phyloP scores from a whole-genome alignment of 2,113 vertebrate genomes.

The Sceloporus tristichus region DNA sequence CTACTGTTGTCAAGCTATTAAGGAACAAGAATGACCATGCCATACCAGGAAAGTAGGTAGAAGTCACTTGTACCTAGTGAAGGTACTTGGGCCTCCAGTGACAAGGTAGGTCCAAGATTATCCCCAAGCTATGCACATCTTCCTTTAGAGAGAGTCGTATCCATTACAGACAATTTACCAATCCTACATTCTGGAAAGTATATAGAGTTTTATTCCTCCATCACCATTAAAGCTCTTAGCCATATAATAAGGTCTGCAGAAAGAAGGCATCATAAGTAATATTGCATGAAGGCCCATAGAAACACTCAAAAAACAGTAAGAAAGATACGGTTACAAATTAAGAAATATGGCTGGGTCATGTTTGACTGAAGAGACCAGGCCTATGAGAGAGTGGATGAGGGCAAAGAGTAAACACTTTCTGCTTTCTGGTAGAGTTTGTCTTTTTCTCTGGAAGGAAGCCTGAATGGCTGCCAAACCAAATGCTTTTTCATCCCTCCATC shows the following conservation, averaged over 20 bases:
- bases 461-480: slow-evolving; percentile 1
- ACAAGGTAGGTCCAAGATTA: too few relatives aligned
- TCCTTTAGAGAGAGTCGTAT: too few relatives aligned
- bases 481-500: slow-evolving; percentile 41
- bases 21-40: too few relatives aligned
- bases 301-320: accelerated
- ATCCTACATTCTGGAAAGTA: not conserved
- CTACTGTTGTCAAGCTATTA: too few relatives aligned
- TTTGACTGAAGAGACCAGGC: slow-evolving; percentile 33
- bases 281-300: slow-evolving; percentile 6
- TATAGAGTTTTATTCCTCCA: not conserved
- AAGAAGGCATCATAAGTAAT: slow-evolving; percentile 55
- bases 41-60: too few relatives aligned
- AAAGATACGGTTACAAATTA: not conserved
- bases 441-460: slow-evolving; percentile 49
- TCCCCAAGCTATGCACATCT: too few relatives aligned
- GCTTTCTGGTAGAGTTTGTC: slow-evolving; percentile 27
- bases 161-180: too few relatives aligned
- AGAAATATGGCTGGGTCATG: not conserved
- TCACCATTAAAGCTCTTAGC: not conserved
- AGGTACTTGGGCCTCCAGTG: too few relatives aligned
- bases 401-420: slow-evolving; percentile 29
- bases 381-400: slow-evolving; percentile 8
- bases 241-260: not conserved
- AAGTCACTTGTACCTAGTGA: too few relatives aligned